A percentile compares a stretch with the other conserved stretches of the same genome.
Conservation (phyloP, 1,140 invertebrate genomes). For the Drosophila murphyi region DNA sequence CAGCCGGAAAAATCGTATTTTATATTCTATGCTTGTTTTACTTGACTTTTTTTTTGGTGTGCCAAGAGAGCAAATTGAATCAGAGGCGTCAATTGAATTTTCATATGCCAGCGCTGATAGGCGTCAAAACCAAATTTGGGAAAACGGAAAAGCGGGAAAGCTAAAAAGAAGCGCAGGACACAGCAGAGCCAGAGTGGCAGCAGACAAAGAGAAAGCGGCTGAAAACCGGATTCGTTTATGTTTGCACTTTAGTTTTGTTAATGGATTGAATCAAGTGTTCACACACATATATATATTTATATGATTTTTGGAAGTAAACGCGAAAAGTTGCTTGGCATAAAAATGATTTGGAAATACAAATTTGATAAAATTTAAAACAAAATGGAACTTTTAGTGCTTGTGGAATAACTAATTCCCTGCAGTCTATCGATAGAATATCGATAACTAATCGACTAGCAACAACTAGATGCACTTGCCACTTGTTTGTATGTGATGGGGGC, state of each 20-base stretch:
- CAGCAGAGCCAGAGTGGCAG: not conserved
- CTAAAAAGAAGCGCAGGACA: conserved; percentile 12
- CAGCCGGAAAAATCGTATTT: conserved; percentile 56
- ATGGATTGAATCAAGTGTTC: not conserved
- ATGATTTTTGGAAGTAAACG: too few species aligned
- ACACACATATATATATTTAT: too few species aligned
- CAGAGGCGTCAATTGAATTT: conserved; percentile 66
- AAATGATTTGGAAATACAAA: too few species aligned
- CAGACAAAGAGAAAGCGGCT: conserved; percentile 1
- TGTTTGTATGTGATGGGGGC: too few species aligned
- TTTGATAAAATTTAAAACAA: too few species aligned
- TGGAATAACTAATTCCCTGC: too few species aligned
- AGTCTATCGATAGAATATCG: not conserved
- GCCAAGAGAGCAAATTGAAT: conserved; percentile 51
- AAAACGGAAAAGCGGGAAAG: conserved; percentile 9
- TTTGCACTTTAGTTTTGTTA: not conserved
- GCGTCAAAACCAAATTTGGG: conserved; percentile 31
- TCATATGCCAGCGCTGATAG: conserved; percentile 63
- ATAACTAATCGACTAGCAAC: not conserved
- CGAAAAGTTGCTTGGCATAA: too few species aligned
- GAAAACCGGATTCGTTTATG: conserved; percentile 16
- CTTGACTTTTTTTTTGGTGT: conserved; percentile 15
- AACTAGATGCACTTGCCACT: not conserved
- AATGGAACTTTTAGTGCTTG: too few species aligned
- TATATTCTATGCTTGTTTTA: conserved; percentile 9